These are phyloP conservation scores for Hyperoplus lanceolatus DNA, from an alignment of 2,797 vertebrate species.

Conservation along the genomic window DNA sequence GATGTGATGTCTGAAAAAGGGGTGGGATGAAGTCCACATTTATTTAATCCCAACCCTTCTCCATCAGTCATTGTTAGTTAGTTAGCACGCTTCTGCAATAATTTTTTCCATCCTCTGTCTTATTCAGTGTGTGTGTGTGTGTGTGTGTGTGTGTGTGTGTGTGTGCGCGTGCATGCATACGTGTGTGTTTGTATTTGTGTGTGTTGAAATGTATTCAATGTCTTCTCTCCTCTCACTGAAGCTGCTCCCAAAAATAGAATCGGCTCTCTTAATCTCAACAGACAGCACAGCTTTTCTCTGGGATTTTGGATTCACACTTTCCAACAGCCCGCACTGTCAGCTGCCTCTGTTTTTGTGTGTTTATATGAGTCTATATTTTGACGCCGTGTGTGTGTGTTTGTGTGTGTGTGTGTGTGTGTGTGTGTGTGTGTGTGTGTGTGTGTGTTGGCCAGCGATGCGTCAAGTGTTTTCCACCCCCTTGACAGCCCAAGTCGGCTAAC, in stretches of 20 bases:
- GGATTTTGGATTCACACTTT: slow-evolving; percentile 55
- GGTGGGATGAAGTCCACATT: too few relatives aligned
- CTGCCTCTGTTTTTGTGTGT: slow-evolving; percentile 41
- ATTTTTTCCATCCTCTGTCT: too few relatives aligned
- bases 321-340: slow-evolving; percentile 45
- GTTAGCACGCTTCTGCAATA: too few relatives aligned
- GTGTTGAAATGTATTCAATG: slow-evolving; percentile 34
- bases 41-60: too few relatives aligned
- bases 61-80: too few relatives aligned
- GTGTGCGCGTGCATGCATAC: background rate
- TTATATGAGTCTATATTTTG: slow-evolving; percentile 9
- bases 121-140: too few relatives aligned
- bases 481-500: slow-evolving; percentile 43
- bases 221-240: slow-evolving; percentile 32
- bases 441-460: slow-evolving; percentile 13
- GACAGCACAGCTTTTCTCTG: slow-evolving; percentile 54
- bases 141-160: too few relatives aligned
- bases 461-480: slow-evolving; percentile 39
- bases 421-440: slow-evolving; percentile 12
- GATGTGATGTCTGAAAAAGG: too few relatives aligned
- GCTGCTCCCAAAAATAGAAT: slow-evolving; percentile 69
- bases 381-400: background rate
- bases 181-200: slow-evolving; percentile 10
- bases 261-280: slow-evolving; percentile 54
- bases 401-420: background rate